Evolutionary conservation across 2,113 vertebrate species (phyloP).

Genomic region (Ceyx margarethae): DNA sequence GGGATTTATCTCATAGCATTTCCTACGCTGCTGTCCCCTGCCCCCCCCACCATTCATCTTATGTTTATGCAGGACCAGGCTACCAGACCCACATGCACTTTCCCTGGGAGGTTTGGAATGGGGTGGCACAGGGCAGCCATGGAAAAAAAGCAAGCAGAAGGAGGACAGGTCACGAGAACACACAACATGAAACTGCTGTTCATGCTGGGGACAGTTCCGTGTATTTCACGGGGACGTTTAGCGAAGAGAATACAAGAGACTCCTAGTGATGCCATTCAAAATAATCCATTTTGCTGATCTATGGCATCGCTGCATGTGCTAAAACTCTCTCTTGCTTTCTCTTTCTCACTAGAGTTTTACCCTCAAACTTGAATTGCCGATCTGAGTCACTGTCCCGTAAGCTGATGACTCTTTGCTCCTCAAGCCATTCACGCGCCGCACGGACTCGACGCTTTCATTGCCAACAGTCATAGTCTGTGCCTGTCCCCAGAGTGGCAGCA

Average conservation of each 20-base stretch:
- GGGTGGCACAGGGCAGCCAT: not conserved
- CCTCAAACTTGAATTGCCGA: slow-evolving; percentile 70
- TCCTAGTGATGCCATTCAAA: slow-evolving; percentile 40
- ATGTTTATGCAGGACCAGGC: not conserved
- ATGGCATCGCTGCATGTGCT: slow-evolving; percentile 1
- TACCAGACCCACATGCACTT: not conserved
- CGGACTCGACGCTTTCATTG: slow-evolving; percentile 62
- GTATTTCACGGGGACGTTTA: not conserved
- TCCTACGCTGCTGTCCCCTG: not conserved
- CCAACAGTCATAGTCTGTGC: slow-evolving; percentile 64
- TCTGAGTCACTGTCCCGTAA: slow-evolving; percentile 72
- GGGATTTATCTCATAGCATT: not conserved
- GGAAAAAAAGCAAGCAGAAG: not conserved
- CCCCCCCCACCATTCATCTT: not conserved
- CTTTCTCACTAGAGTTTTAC: slow-evolving; percentile 63
- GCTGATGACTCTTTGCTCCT: slow-evolving; percentile 65
- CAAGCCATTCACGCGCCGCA: slow-evolving; percentile 71
- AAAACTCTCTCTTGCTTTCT: slow-evolving; percentile 36
- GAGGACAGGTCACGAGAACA: not conserved
- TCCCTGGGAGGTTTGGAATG: not conserved
- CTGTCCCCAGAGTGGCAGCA: slow-evolving; percentile 71
- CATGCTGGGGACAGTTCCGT: slow-evolving; percentile 34
- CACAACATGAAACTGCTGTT: slow-evolving; percentile 20
- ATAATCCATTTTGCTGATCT: slow-evolving; percentile 14
- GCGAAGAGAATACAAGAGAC: slow-evolving; percentile 49